phyloP scores from a whole-genome alignment of 2,888 invertebrate species.

The Disparrhopalites patrizii region DNA sequence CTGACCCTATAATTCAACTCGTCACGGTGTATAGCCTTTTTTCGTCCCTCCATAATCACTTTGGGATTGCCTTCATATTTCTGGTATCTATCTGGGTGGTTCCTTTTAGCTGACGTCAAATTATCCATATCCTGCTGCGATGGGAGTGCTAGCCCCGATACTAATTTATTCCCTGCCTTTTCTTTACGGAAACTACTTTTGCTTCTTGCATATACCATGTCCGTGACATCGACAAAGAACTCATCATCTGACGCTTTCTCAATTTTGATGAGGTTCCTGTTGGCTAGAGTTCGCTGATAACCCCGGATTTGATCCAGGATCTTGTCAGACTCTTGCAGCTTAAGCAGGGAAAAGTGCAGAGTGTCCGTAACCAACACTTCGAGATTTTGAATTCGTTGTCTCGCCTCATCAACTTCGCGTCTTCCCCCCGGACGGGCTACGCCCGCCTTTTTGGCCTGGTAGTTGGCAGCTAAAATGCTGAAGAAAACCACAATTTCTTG shows the following conservation, averaged over 20 bases:
- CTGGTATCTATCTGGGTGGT: neutral
- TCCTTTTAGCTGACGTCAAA: neutral
- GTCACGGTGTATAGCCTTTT: neutral
- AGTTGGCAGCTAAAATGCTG: constrained; percentile 9
- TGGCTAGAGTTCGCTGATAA: no score
- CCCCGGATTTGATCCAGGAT: neutral
- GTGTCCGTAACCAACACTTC: neutral
- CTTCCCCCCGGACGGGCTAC: neutral
- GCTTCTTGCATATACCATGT: neutral
- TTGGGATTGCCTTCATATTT: neutral
- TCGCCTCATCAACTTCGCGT: neutral
- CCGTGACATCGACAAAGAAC: constrained; percentile 8
- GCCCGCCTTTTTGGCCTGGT: constrained; percentile 2
- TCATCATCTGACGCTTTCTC: neutral
- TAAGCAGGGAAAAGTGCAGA: no score
- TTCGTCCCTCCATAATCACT: neutral
- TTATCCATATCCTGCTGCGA: neutral
- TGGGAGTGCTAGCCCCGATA: neutral
- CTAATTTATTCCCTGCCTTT: neutral
- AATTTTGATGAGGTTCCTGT: neutral
- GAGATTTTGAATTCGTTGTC: neutral
- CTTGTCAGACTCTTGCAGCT: neutral
- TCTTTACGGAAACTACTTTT: neutral
- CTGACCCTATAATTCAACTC: neutral
- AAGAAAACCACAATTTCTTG: neutral